Evolutionary conservation across 2,113 vertebrate genomes (phyloP).

Genomic region (Ailuropoda melanoleuca): DNA sequence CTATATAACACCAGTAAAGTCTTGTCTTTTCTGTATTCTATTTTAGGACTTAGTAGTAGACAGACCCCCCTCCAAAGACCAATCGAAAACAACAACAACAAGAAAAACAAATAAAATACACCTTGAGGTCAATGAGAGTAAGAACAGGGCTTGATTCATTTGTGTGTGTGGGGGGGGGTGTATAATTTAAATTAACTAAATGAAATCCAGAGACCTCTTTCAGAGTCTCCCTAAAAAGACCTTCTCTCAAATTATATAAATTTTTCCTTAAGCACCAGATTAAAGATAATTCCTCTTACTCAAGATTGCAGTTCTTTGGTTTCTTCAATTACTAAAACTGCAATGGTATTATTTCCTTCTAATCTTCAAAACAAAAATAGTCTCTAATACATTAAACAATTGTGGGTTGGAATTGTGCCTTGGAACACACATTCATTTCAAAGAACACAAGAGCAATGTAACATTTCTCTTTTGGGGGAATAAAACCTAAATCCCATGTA

Average conservation of each 20-base stretch:
- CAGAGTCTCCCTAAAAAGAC: not conserved
- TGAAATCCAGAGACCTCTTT: not conserved
- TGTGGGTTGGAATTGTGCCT: not conserved
- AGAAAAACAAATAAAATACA: not conserved
- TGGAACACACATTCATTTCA: constrained; percentile 35
- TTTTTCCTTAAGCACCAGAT: not conserved
- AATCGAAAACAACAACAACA: not conserved
- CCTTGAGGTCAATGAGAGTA: not conserved
- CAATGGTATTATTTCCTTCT: constrained; percentile 20
- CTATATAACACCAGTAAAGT: not conserved
- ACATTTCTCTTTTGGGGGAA: not conserved
- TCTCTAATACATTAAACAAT: not conserved
- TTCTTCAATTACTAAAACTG: constrained; percentile 17
- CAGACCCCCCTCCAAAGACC: not conserved
- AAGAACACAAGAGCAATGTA: not conserved
- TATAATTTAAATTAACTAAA: not conserved
- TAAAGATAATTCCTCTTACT: constrained; percentile 16
- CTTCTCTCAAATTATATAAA: not conserved
- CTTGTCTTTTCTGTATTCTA: not conserved
- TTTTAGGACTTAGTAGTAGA: not conserved
- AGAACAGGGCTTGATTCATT: not conserved
- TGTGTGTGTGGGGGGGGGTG: not conserved
- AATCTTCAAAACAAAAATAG: constrained; percentile 44
- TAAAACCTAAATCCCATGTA: not conserved
- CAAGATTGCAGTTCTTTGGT: not conserved